phyloP scores from a whole-genome alignment of 2,113 vertebrate genomes.

The Eleginops maclovinus region DNA sequence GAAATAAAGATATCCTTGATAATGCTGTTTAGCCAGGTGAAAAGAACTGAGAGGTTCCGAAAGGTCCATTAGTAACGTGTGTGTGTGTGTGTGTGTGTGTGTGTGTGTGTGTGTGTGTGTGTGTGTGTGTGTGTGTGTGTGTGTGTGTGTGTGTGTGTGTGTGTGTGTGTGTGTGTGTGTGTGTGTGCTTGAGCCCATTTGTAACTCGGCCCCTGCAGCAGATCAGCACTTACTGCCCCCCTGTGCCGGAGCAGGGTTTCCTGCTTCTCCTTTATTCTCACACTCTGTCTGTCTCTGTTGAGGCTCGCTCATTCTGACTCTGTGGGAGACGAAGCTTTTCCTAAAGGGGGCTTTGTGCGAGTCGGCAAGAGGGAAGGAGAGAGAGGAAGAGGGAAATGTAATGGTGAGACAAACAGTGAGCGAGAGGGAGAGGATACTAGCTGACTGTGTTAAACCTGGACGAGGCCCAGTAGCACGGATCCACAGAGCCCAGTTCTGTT shows the following conservation, averaged over 20 bases:
- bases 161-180: slow-evolving; percentile 37
- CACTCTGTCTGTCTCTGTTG: slow-evolving; percentile 53
- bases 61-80: slow-evolving; percentile 73
- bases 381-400: slow-evolving; percentile 50
- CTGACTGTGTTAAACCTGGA: slow-evolving; percentile 65
- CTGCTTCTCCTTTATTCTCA: slow-evolving; percentile 54
- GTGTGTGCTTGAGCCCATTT: slow-evolving; percentile 63
- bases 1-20: slow-evolving; percentile 41
- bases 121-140: slow-evolving; percentile 34
- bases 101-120: slow-evolving; percentile 29
- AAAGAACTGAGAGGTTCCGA: slow-evolving; percentile 57
- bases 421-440: slow-evolving; percentile 64
- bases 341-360: slow-evolving; percentile 79
- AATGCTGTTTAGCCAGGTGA: slow-evolving; percentile 53
- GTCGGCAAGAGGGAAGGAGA: slow-evolving; percentile 29
- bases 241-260: slow-evolving; percentile 74
- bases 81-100: slow-evolving; percentile 21
- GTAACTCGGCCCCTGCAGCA: slow-evolving; percentile 71
- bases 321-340: slow-evolving; percentile 70
- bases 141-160: slow-evolving; percentile 21
- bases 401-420: slow-evolving; percentile 44
- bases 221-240: slow-evolving; percentile 66
- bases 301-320: slow-evolving; percentile 58
- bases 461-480: slow-evolving; percentile 49
- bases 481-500: slow-evolving; percentile 60